Evolutionary conservation across 1,140 invertebrate genomes (phyloP), one percentile per base, ranked within the genome.

Genomic region (Helicorthomorpha holstii): DNA sequence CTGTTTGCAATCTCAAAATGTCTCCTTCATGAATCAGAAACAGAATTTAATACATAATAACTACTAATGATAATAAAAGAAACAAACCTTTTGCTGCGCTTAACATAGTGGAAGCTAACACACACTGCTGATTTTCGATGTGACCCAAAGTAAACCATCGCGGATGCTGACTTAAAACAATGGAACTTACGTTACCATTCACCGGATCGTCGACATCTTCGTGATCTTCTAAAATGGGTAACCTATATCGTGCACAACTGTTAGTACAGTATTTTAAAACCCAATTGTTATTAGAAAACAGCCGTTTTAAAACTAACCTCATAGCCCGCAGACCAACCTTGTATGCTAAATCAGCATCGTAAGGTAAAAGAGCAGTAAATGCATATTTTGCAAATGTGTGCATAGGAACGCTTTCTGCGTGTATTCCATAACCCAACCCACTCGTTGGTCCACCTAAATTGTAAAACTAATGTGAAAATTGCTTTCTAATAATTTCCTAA

Each of bases 351-450:
- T 86, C 82, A 1, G 77, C 73, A 66, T 86, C 80, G 58, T 77
- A 75, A 4, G 65, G 58, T 49, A 85, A 66, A 42, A 88, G 68
- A 12, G 81, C 78, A 38, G 78, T 74, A 68, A 87, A 89, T 48
- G 87, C 69, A 63, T 80, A 88, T 52, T 81, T 69, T 16, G 83
- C 83, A 67, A 85, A 85, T 27, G 82, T 85, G 63, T 87, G 83
- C 73, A 86, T 84, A 16, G 84, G 85, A 47, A 83, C 68, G 55
- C 69, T 72, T 59, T 86, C 81, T 1, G 82, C 76, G 64, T 85
- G 83, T 52, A 86, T 80, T 21, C 77, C 78, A 45, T 78, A 73
- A 25, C 83, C 83, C 29, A 81, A 69, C 10, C 82, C 83, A 60
- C 81, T 82, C 3, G 77, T 76, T 0, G 82, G 80, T 0, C 83